Conservation (phyloP, 2,888 invertebrate genomes). For the Euphydryas editha region DNA sequence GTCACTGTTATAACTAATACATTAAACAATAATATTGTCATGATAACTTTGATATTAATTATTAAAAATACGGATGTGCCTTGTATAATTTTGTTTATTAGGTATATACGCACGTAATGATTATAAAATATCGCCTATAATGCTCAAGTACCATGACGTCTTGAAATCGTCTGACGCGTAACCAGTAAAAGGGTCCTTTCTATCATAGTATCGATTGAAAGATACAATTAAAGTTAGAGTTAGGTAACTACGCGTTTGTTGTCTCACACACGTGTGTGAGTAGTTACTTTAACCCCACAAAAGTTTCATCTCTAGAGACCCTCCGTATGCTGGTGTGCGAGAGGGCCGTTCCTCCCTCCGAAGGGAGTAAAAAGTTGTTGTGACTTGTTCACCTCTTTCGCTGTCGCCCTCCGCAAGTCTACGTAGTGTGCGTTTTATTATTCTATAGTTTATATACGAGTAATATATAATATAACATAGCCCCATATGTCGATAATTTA, state of each 20-base stretch:
- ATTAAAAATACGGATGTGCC: no score
- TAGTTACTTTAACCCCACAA: slow-evolving; percentile 75
- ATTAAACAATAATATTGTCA: no score
- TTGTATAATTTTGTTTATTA: no score
- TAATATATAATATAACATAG: slow-evolving; percentile 16
- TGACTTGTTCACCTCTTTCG: slow-evolving; percentile 84
- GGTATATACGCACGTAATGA: background rate
- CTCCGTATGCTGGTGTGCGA: slow-evolving; percentile 57
- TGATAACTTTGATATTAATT: no score
- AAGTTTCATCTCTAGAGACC: slow-evolving; percentile 82
- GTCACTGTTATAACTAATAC: no score
- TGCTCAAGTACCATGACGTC: background rate
- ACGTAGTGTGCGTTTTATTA: slow-evolving; percentile 64
- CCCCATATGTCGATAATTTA: slow-evolving; percentile 12
- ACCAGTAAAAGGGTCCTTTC: slow-evolving; percentile 26
- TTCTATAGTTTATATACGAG: slow-evolving; percentile 33
- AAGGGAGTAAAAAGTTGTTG: slow-evolving; percentile 82
- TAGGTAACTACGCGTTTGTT: slow-evolving; percentile 80
- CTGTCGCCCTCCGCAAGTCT: slow-evolving; percentile 75
- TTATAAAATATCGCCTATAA: background rate
- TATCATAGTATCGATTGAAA: slow-evolving; percentile 77
- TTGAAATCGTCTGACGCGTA: slow-evolving; percentile 6
- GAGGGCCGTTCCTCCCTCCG: slow-evolving; percentile 63
- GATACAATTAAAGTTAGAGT: slow-evolving; percentile 83
- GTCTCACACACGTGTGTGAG: slow-evolving; percentile 73